A percentile compares a stretch with the other conserved stretches of the same genome.
Evolutionary conservation across 2,797 vertebrate species (phyloP).

Genomic region (Hydrocynus forskahlii): DNA sequence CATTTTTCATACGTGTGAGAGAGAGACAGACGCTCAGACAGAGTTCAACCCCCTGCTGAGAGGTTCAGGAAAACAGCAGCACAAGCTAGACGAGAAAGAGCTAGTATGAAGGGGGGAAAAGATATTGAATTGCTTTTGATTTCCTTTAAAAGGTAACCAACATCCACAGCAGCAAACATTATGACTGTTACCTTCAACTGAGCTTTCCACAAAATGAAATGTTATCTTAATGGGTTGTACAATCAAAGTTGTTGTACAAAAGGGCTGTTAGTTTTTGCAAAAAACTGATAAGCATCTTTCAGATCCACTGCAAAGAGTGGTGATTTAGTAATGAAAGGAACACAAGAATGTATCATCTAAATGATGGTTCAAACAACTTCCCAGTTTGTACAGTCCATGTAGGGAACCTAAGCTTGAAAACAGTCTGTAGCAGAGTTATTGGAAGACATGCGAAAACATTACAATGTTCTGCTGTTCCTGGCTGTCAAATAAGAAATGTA

Average conservation of each 20-base stretch:
- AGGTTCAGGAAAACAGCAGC: slow-evolving; percentile 19
- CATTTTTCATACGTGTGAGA: slow-evolving; percentile 41
- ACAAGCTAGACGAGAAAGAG: slow-evolving; percentile 4
- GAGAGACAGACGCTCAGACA: slow-evolving; percentile 9
- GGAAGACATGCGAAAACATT: neutral
- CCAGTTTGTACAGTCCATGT: no score
- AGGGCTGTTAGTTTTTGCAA: neutral
- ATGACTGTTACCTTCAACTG: neutral
- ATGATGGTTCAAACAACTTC: no score
- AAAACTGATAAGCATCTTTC: no score
- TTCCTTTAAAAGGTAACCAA: neutral
- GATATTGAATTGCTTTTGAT: slow-evolving; percentile 1
- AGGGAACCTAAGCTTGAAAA: no score
- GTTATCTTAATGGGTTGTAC: neutral
- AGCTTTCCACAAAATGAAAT: neutral
- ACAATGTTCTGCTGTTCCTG: neutral
- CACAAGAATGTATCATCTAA: no score
- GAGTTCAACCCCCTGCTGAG: neutral
- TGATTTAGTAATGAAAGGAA: no score
- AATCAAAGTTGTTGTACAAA: neutral
- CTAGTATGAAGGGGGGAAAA: slow-evolving; percentile 17
- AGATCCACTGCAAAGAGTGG: no score
- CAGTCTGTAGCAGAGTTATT: neutral
- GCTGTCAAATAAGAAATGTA: no score
- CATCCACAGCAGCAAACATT: neutral